Conservation (phyloP, 2,888 invertebrate species). For the Aleiodes alternator region DNA sequence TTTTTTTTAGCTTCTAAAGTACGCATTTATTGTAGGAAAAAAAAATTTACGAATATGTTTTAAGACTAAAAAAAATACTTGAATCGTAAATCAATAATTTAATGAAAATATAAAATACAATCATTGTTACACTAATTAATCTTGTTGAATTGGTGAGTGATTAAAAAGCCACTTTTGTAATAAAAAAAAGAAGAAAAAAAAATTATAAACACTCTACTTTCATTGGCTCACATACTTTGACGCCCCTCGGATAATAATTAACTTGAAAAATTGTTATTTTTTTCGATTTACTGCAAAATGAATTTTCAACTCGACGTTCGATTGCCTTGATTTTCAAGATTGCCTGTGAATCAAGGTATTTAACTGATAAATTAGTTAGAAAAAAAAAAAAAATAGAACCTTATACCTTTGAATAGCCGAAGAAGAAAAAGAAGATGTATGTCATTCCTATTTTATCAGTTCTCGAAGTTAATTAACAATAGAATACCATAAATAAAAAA, state of each 20-base stretch:
- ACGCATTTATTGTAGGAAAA: constrained; percentile 27
- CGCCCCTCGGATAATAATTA: not conserved
- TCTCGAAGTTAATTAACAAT: not conserved
- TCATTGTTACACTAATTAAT: constrained; percentile 35
- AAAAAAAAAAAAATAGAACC: not conserved
- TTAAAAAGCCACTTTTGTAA: constrained; percentile 34
- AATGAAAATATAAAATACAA: constrained; percentile 34
- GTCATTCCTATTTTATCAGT: not conserved
- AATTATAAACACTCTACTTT: not conserved
- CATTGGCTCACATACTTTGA: not conserved
- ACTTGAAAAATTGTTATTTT: constrained; percentile 28
- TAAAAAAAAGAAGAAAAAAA: constrained; percentile 16
- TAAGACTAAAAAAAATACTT: constrained; percentile 26
- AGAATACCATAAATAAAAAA: too few species aligned
- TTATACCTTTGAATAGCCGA: too few species aligned
- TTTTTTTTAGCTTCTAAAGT: constrained; percentile 21
- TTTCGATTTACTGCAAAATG: not conserved
- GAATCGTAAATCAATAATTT: constrained; percentile 17
- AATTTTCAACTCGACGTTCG: not conserved
- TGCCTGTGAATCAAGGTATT: not conserved
- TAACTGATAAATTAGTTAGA: not conserved
- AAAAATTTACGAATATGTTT: constrained; percentile 23
- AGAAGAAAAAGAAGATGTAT: not conserved
- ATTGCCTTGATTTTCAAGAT: constrained; percentile 1
- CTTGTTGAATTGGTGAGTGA: constrained; percentile 33